Evolutionary conservation across 1,140 invertebrate genomes (phyloP).

Genomic region (Hestina assimilis): DNA sequence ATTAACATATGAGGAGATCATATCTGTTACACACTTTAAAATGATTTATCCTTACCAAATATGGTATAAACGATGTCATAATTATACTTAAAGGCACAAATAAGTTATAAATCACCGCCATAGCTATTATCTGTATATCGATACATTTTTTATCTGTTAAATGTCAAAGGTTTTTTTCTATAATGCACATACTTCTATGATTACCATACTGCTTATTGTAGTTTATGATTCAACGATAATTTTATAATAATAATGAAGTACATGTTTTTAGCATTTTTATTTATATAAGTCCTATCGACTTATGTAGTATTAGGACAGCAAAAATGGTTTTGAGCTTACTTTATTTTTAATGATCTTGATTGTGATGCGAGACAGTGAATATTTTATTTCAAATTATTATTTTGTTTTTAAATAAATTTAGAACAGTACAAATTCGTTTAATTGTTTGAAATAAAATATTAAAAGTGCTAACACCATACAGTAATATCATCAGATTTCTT

Average conservation of each 20-base stretch:
- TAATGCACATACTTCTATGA: neutral
- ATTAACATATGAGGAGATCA: constrained; percentile 4
- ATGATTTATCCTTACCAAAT: constrained; percentile 8
- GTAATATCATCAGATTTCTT: neutral
- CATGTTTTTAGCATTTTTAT: no score
- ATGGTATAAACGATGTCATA: constrained; percentile 18
- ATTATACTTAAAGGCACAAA: constrained; percentile 24
- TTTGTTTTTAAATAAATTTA: no score
- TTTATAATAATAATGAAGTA: no score
- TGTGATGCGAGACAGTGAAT: no score
- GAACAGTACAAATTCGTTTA: no score
- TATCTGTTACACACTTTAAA: constrained; percentile 5
- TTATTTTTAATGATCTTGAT: no score
- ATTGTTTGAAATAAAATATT: no score
- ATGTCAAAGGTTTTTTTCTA: neutral
- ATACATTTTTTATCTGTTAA: constrained; percentile 19
- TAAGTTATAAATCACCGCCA: constrained; percentile 29
- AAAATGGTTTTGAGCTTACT: no score
- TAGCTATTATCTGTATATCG: constrained; percentile 20
- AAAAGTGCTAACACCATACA: neutral
- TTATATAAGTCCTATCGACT: no score
- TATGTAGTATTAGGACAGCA: no score
- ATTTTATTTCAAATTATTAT: no score
- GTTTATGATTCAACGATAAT: no score
- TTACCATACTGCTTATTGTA: neutral